Conservation (phyloP, 2,113 vertebrate genomes). For the Corythoichthys haematopterus region DNA sequence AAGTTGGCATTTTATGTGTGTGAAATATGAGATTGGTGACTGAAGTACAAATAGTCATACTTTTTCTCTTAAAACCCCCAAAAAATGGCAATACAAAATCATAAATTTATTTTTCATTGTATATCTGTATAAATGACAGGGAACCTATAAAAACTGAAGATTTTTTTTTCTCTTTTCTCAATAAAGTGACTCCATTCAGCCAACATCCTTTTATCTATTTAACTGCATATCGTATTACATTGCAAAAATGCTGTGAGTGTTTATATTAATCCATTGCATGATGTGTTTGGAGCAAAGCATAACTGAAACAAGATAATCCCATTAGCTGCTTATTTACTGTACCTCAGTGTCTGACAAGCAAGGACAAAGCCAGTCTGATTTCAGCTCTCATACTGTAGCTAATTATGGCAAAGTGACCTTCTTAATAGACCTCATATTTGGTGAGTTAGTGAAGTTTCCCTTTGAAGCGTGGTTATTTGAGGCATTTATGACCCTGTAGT, state of each 20-base stretch:
- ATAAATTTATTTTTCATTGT: no score
- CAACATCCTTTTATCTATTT: background rate
- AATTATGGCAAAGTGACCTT: slow-evolving; percentile 51
- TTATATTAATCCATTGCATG: slow-evolving; percentile 9
- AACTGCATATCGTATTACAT: no score
- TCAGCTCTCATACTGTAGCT: slow-evolving; percentile 32
- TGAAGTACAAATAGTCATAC: no score
- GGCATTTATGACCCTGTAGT: background rate
- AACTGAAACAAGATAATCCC: slow-evolving; percentile 55
- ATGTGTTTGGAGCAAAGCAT: slow-evolving; percentile 29
- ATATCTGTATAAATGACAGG: no score
- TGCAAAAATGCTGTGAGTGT: background rate
- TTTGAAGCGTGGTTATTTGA: background rate
- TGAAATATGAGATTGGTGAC: no score
- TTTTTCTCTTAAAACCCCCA: no score
- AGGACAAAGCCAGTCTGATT: slow-evolving; percentile 49
- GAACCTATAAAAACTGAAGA: background rate
- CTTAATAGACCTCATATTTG: slow-evolving; percentile 16
- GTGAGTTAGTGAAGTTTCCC: no score
- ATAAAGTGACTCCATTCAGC: background rate
- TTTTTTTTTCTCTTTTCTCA: background rate
- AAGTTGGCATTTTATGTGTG: no score
- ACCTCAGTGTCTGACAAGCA: slow-evolving; percentile 42
- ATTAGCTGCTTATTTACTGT: slow-evolving; percentile 52
- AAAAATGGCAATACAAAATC: no score